Conservation (phyloP, 2,113 vertebrate genomes). For the Neolamprologus devosi region DNA sequence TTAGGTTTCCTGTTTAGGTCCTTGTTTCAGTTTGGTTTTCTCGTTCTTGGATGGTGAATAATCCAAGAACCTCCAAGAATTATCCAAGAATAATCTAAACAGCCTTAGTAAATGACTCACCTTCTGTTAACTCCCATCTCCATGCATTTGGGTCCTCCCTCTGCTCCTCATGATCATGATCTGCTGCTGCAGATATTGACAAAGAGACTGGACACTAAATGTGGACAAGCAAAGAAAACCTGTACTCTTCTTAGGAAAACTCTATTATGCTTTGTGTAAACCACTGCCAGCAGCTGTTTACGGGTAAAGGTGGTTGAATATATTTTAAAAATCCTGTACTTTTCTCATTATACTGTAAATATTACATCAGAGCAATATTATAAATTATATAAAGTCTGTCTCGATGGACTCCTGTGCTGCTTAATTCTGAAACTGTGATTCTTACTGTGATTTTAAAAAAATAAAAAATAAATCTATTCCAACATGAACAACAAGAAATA, state of each 20-base stretch:
- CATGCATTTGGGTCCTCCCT: background rate
- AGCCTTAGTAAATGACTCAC: background rate
- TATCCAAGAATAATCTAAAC: too few species aligned
- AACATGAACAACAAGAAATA: background rate
- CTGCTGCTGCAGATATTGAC: background rate
- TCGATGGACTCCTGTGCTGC: background rate
- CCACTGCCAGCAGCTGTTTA: background rate
- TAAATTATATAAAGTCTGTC: background rate
- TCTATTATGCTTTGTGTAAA: background rate
- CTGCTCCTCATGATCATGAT: background rate
- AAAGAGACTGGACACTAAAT: background rate
- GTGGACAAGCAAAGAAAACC: background rate
- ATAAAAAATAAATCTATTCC: background rate
- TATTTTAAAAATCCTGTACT: background rate
- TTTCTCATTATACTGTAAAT: background rate
- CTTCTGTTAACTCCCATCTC: background rate
- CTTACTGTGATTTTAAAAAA: background rate
- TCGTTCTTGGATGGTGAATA: background rate
- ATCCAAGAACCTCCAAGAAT: too few species aligned
- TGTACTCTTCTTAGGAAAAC: background rate
- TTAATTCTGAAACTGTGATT: background rate
- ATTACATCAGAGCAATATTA: background rate
- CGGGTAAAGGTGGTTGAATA: background rate
- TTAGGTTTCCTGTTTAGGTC: background rate
- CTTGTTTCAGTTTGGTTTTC: background rate